Percentiles rank a stretch among this genome's conserved stretches.
Evolutionary conservation across 2,113 vertebrate species (phyloP).

Genomic region (Aegotheles bennettii): DNA sequence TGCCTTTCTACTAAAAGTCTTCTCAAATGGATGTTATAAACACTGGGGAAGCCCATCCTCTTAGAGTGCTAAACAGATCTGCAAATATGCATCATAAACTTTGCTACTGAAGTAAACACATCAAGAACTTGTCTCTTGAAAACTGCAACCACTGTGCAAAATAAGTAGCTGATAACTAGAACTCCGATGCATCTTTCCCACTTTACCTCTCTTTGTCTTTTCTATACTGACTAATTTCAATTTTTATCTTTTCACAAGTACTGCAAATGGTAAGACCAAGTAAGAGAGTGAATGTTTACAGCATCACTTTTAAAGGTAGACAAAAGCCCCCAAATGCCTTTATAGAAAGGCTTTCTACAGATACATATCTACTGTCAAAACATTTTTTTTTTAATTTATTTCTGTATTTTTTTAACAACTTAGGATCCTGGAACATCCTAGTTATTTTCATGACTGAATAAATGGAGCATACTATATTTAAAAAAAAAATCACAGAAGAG

Average conservation of each 20-base stretch:
- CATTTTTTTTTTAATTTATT: background rate
- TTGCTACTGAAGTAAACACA: background rate
- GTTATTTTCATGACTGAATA: background rate
- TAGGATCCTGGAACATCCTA: background rate
- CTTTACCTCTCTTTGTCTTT: background rate
- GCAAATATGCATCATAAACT: background rate
- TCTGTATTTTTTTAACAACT: background rate
- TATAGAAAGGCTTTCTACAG: background rate
- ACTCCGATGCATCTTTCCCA: background rate
- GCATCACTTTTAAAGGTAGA: background rate
- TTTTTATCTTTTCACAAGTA: conserved; percentile 4
- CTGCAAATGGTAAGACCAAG: background rate
- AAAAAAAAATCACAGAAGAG: background rate
- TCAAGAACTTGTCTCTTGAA: background rate
- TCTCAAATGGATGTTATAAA: background rate
- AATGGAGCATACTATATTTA: background rate
- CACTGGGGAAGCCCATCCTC: background rate
- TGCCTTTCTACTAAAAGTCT: background rate
- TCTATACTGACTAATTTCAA: background rate
- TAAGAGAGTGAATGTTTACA: background rate
- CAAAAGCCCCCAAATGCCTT: background rate
- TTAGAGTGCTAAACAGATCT: background rate
- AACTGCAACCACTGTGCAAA: background rate
- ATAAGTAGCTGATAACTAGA: background rate
- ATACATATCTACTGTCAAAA: background rate